Percentiles rank a stretch among this genome's conserved stretches.
These are phyloP conservation scores for Coenonympha glycerion DNA, from an alignment of 2,888 invertebrate species.

Conservation along the genomic window DNA sequence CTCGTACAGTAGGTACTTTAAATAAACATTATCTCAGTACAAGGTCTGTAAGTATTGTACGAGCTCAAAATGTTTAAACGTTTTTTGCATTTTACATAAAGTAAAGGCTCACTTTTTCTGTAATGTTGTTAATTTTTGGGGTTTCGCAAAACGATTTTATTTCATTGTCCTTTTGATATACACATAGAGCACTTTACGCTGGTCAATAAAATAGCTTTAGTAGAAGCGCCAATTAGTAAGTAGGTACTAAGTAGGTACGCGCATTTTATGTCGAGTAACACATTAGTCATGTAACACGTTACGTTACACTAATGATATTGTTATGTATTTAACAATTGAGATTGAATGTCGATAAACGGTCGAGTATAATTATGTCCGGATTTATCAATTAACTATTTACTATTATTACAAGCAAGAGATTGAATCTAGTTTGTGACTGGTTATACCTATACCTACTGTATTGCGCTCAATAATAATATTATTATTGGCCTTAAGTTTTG, in stretches of 20 bases:
- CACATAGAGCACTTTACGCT: no score
- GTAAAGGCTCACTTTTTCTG: no score
- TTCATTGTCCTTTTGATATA: no score
- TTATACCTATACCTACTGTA: background rate
- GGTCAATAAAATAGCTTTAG: no score
- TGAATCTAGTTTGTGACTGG: background rate
- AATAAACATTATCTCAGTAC: constrained; percentile 10
- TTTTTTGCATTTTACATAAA: background rate
- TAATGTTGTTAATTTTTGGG: no score
- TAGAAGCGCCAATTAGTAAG: no score
- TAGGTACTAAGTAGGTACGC: background rate
- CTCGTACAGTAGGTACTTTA: constrained; percentile 14
- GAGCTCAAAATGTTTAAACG: background rate
- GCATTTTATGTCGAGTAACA: background rate
- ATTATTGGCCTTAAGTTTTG: background rate
- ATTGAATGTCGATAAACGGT: background rate
- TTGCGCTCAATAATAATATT: no score
- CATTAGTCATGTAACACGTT: background rate
- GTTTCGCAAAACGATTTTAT: no score
- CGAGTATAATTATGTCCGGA: constrained; percentile 2
- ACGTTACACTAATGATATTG: background rate
- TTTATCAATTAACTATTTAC: constrained; percentile 3
- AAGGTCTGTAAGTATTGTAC: constrained; percentile 9
- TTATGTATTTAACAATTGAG: background rate
- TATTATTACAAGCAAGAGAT: background rate